Conservation (phyloP, 2,113 vertebrate genomes). For the Geothlypis trichas region DNA sequence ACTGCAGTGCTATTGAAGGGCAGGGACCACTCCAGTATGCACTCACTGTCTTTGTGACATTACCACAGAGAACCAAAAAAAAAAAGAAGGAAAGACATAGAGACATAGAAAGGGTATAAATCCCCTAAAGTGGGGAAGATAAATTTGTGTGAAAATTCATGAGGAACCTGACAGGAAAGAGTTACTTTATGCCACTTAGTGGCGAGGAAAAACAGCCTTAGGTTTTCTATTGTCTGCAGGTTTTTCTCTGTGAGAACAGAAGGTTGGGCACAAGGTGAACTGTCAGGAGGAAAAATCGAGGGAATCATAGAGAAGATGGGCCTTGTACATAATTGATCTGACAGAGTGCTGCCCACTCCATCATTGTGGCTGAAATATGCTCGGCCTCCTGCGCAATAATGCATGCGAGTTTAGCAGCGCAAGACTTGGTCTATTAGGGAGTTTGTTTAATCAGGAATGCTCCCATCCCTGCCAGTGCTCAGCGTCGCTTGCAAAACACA, state of each 20-base stretch:
- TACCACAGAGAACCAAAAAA: neutral
- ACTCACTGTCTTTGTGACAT: neutral
- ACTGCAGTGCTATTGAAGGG: neutral
- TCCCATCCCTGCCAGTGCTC: conserved; percentile 40
- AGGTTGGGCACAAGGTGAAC: conserved; percentile 74
- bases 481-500: conserved; percentile 25
- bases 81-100: neutral
- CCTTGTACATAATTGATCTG: conserved; percentile 78
- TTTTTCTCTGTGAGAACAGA: conserved; percentile 70
- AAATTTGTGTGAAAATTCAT: conserved; percentile 28
- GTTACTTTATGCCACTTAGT: conserved; percentile 38
- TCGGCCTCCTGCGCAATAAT: conserved; percentile 49
- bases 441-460: conserved; percentile 65
- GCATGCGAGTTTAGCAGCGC: conserved; percentile 58
- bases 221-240: conserved; percentile 64
- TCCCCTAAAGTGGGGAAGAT: neutral
- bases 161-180: conserved; percentile 56
- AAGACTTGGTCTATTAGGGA: conserved; percentile 56
- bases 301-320: conserved; percentile 72
- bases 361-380: conserved; percentile 65
- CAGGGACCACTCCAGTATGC: no score
- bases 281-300: conserved; percentile 73
- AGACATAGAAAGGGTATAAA: neutral
- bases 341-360: conserved; percentile 72
- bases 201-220: neutral